A percentile compares a stretch with the other conserved stretches of the same genome.
phyloP scores from a whole-genome alignment of 2,888 invertebrate species.

The Rambutsinella grinnellia region DNA sequence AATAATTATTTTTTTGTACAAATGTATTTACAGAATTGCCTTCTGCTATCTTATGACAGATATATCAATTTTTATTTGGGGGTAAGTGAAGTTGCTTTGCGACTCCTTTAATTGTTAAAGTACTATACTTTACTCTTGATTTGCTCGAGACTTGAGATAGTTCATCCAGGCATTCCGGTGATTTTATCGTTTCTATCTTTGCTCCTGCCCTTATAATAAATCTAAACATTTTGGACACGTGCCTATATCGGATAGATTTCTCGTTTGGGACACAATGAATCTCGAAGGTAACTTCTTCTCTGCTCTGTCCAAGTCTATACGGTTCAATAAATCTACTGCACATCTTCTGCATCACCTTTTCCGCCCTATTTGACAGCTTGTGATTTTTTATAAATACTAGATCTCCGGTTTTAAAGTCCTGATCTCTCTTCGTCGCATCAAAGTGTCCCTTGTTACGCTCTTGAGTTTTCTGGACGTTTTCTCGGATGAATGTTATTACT shows the following conservation, averaged over 20 bases:
- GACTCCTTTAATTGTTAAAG: no score
- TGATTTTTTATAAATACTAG: not conserved
- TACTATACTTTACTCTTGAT: no score
- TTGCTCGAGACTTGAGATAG: no score
- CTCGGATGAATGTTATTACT: not conserved
- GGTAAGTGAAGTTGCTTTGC: no score
- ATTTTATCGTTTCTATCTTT: no score
- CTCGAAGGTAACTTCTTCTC: not conserved
- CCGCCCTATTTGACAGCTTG: not conserved
- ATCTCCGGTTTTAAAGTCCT: not conserved
- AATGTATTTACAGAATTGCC: no score
- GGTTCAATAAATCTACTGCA: not conserved
- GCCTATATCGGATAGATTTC: not conserved
- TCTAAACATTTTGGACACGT: conserved; percentile 1
- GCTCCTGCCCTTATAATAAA: no score
- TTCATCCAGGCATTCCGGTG: no score
- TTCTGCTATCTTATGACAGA: no score
- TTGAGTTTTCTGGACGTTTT: not conserved
- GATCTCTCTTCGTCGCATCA: not conserved
- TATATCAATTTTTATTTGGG: no score
- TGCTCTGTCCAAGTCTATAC: not conserved
- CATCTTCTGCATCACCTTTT: not conserved
- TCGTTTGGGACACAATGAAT: not conserved
- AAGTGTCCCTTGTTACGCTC: not conserved
- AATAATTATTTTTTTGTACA: no score